These are phyloP conservation scores for Koerneria pararmatus DNA, from an alignment of 2,888 invertebrate species.

Conservation along the genomic window DNA sequence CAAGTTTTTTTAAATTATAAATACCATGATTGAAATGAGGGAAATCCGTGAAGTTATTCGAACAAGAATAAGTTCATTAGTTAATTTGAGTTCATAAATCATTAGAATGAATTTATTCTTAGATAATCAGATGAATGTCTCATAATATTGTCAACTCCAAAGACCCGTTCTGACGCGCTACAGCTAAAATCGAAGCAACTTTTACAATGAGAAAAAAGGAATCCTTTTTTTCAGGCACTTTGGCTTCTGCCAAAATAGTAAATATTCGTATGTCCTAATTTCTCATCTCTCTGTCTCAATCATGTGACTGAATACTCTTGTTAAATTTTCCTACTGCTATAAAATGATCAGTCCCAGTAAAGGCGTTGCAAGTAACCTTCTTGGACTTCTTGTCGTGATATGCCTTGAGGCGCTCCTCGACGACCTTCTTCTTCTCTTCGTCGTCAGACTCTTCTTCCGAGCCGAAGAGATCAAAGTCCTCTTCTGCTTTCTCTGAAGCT, in stretches of 20 bases:
- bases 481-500: constrained; percentile 23
- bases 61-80: neutral
- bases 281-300: neutral
- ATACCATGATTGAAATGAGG: no score
- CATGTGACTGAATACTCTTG: neutral
- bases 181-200: no score
- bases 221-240: no score
- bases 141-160: no score
- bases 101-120: no score
- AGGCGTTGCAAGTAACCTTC: constrained; percentile 66
- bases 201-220: no score
- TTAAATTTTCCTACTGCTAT: neutral
- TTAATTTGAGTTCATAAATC: neutral
- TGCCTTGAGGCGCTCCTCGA: constrained; percentile 82
- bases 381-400: constrained; percentile 90
- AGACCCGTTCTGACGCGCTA: no score
- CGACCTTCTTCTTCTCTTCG: constrained; percentile 66
- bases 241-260: no score
- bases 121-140: no score
- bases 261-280: no score
- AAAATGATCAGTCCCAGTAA: neutral
- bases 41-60: no score
- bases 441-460: constrained; percentile 54
- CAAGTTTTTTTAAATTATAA: neutral
- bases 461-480: constrained; percentile 58